These are phyloP conservation scores for Philaenus spumarius DNA, from an alignment of 1,140 invertebrate species.

Conservation along the genomic window DNA sequence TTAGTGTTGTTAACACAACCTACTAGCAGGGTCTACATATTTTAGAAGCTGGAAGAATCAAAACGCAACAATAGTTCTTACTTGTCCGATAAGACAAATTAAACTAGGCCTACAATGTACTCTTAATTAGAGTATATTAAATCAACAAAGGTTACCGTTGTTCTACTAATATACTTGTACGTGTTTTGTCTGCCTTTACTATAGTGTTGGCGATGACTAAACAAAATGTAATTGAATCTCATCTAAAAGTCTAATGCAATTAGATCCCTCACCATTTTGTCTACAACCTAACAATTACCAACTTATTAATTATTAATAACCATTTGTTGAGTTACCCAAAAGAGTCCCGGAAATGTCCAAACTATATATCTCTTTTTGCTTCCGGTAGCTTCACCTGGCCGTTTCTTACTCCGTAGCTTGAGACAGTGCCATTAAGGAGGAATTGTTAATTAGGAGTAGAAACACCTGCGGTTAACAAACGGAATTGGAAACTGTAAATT, in stretches of 20 bases:
- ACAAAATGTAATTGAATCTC: constrained; percentile 1
- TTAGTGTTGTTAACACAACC: too few species aligned
- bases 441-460: constrained; percentile 1
- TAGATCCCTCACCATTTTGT: constrained; percentile 8
- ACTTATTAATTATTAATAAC: constrained; percentile 14
- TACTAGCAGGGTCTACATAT: too few species aligned
- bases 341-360: constrained; percentile 9
- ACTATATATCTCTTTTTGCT: constrained; percentile 8
- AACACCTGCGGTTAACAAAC: neutral
- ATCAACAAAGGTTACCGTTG: too few species aligned
- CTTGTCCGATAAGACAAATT: too few species aligned
- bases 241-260: constrained; percentile 13
- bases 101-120: too few species aligned
- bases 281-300: constrained; percentile 6
- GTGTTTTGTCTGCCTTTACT: too few species aligned
- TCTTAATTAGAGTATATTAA: too few species aligned
- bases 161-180: too few species aligned
- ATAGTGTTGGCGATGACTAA: neutral
- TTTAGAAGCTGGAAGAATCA: too few species aligned
- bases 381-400: constrained; percentile 9
- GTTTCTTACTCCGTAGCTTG: neutral
- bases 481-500: neutral
- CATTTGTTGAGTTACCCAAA: neutral
- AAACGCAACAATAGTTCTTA: too few species aligned
- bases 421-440: neutral